Percentiles rank a stretch among this genome's conserved stretches.
Evolutionary conservation across 2,113 vertebrate genomes (phyloP).

Genomic region (Asarcornis scutulata): DNA sequence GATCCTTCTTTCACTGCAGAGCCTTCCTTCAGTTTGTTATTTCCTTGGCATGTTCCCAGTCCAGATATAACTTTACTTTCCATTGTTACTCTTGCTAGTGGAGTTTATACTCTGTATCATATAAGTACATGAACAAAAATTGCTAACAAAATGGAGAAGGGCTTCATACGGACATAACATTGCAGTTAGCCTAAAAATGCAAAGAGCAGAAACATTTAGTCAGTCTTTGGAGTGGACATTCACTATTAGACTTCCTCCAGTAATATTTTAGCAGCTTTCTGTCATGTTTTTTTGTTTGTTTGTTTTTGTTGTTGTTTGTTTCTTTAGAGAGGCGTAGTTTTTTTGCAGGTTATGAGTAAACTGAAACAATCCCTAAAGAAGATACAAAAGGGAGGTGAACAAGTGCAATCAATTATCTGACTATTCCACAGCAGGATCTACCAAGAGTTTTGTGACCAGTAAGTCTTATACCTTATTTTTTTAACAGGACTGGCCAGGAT

Average conservation of each 20-base stretch:
- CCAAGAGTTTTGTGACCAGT: neutral
- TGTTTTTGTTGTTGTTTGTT: neutral
- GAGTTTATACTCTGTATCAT: neutral
- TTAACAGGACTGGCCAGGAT: neutral
- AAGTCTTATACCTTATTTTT: neutral
- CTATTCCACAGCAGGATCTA: neutral
- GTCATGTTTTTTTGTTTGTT: neutral
- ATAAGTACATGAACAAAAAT: neutral
- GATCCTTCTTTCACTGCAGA: neutral
- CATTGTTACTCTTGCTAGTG: rapidly evolving
- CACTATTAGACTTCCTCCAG: neutral
- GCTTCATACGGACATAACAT: rapidly evolving
- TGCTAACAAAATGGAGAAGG: neutral
- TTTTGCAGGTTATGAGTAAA: neutral
- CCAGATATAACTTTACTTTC: neutral
- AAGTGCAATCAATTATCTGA: neutral
- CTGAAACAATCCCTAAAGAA: neutral
- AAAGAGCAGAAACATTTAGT: neutral
- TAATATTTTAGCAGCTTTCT: neutral
- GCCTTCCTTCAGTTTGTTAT: neutral
- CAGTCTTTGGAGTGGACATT: neutral
- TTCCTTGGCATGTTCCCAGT: neutral
- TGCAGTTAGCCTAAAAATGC: neutral
- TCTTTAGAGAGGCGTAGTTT: rapidly evolving
- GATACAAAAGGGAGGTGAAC: neutral